Percentiles rank a stretch among this genome's conserved stretches.
These are phyloP conservation scores for Ferdinandea cuprea DNA, from an alignment of 2,888 invertebrate species.

Conservation along the genomic window DNA sequence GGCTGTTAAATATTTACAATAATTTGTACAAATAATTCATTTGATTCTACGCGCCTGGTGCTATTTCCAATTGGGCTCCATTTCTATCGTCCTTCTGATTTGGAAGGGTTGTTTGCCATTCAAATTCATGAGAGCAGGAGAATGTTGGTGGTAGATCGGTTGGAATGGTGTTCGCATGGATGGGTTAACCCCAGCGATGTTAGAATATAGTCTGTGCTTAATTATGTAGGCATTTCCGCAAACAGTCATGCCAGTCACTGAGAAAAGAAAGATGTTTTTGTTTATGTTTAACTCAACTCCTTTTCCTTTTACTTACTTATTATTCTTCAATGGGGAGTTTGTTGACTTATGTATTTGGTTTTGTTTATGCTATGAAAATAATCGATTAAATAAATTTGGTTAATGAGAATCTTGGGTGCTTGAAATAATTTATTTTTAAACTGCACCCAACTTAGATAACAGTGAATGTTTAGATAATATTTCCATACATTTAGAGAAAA, in stretches of 20 bases:
- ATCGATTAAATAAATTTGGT: not conserved
- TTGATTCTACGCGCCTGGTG: constrained; percentile 37
- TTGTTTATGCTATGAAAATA: not conserved
- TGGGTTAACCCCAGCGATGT: constrained; percentile 6
- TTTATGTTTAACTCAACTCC: constrained; percentile 15
- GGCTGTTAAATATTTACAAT: constrained; percentile 70
- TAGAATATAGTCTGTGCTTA: constrained; percentile 7
- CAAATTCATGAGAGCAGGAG: constrained; percentile 38
- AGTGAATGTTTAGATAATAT: too few species aligned
- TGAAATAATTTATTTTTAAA: too few species aligned
- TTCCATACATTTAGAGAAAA: too few species aligned
- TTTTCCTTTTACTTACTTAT: constrained; percentile 10
- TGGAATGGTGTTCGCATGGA: not conserved
- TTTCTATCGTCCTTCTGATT: not conserved
- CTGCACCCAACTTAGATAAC: too few species aligned
- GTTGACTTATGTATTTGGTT: constrained; percentile 1
- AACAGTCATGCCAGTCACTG: constrained; percentile 19
- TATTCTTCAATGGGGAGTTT: not conserved
- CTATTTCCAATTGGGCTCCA: constrained; percentile 38
- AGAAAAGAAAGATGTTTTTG: constrained; percentile 18
- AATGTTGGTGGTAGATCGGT: not conserved
- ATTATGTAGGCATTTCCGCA: constrained; percentile 41
- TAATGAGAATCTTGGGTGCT: not conserved
- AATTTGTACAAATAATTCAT: constrained; percentile 71
- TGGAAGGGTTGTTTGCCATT: constrained; percentile 42